These are phyloP conservation scores for Chunga burmeisteri DNA, from an alignment of 2,113 vertebrate species.

Conservation along the genomic window DNA sequence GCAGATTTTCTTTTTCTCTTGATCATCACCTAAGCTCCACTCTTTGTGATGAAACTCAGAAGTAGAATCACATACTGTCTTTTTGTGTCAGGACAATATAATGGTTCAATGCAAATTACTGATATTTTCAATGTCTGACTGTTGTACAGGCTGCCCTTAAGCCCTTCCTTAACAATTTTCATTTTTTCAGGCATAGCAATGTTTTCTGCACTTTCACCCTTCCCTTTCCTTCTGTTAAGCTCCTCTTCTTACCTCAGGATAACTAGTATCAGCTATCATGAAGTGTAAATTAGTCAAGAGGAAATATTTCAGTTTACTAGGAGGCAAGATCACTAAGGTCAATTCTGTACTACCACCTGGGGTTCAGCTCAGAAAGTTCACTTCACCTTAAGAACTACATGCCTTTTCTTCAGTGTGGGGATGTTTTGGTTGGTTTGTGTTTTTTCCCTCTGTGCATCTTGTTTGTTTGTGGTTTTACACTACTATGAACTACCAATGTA, in stretches of 20 bases:
- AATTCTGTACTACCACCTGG: not conserved
- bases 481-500: not conserved
- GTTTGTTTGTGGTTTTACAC: not conserved
- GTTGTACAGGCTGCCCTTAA: not conserved
- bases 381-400: not conserved
- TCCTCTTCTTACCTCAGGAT: not conserved
- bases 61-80: not conserved
- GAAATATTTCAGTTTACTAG: not conserved
- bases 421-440: not conserved
- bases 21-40: not conserved
- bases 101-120: not conserved
- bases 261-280: not conserved
- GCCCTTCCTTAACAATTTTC: not conserved
- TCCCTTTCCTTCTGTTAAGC: not conserved
- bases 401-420: not conserved
- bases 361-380: not conserved
- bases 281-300: not conserved
- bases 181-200: not conserved
- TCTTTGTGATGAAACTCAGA: not conserved
- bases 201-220: constrained; percentile 8
- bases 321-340: constrained; percentile 3
- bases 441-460: not conserved
- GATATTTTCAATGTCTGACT: not conserved
- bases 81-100: not conserved
- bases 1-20: not conserved